A percentile compares a stretch with the other conserved stretches of the same genome.
Conservation (phyloP, 1,140 invertebrate genomes). For the Stenopsyche tienmushanensis region DNA sequence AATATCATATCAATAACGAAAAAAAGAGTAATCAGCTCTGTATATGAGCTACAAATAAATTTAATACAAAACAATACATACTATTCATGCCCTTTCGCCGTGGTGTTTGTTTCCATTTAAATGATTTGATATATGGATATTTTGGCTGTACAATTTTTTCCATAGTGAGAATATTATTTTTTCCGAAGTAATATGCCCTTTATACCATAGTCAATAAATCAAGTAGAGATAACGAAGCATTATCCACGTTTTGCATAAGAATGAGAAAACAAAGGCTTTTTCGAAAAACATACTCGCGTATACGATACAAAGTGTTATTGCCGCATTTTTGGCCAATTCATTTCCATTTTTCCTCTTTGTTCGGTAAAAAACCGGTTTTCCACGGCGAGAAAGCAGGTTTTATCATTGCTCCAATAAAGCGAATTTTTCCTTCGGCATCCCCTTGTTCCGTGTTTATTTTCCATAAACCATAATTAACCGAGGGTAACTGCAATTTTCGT, state of each 20-base stretch:
- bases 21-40: too few relatives aligned
- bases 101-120: background rate
- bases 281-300: background rate
- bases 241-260: slow-evolving; percentile 1
- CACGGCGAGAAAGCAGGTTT: background rate
- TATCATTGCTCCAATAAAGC: background rate
- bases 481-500: too few relatives aligned
- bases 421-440: too few relatives aligned
- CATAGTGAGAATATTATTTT: background rate
- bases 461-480: too few relatives aligned
- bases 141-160: background rate
- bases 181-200: background rate
- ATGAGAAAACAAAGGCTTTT: slow-evolving; percentile 2
- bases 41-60: too few relatives aligned
- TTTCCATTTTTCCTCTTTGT: background rate
- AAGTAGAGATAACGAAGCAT: slow-evolving; percentile 1
- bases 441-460: too few relatives aligned
- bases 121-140: background rate
- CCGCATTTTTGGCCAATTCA: background rate
- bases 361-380: slow-evolving; percentile 1
- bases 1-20: too few relatives aligned
- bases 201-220: background rate
- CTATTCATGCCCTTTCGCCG: too few relatives aligned
- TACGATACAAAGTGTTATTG: slow-evolving; percentile 1
- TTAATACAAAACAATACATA: too few relatives aligned